phyloP scores from a whole-genome alignment of 2,888 invertebrate genomes.

The Drosophila siamana region DNA sequence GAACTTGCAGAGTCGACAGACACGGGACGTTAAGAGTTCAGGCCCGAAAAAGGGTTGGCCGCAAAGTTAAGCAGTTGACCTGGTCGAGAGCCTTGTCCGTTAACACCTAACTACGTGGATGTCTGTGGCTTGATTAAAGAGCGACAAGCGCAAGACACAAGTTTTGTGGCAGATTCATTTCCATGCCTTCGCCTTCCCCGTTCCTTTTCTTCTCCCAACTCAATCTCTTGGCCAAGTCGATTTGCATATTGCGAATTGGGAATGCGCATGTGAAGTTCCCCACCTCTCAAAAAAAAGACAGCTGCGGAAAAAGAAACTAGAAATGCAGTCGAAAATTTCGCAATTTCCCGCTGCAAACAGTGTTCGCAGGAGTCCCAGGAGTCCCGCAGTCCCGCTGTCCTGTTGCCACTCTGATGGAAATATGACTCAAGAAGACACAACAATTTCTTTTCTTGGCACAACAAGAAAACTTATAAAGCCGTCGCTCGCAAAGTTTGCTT shows the following conservation, averaged over 20 bases:
- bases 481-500: conserved; percentile 55
- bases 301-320: conserved; percentile 33
- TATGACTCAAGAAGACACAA: conserved; percentile 66
- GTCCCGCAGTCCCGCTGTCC: conserved; percentile 1
- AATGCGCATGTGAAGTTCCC: conserved; percentile 24
- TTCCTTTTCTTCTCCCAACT: conserved; percentile 17
- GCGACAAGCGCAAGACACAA: conserved; percentile 15
- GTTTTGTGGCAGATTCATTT: conserved; percentile 53
- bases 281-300: conserved; percentile 8
- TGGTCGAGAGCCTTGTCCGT: conserved; percentile 38
- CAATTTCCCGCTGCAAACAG: conserved; percentile 40
- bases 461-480: conserved; percentile 59
- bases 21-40: conserved; percentile 12
- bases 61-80: conserved; percentile 47
- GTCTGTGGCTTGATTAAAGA: conserved; percentile 44
- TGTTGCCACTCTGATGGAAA: conserved; percentile 47
- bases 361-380: conserved; percentile 33
- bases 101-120: conserved; percentile 60
- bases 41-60: conserved; percentile 22
- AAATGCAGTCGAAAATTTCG: conserved; percentile 56
- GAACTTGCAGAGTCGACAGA: conserved; percentile 26
- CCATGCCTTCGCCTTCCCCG: conserved; percentile 44
- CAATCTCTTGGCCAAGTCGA: conserved; percentile 40
- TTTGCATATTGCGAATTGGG: conserved; percentile 63
- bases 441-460: conserved; percentile 45